Evolutionary conservation across 1,140 invertebrate genomes (phyloP), one percentile per base, ranked within the genome.

Genomic region (Aphidius ervi): DNA sequence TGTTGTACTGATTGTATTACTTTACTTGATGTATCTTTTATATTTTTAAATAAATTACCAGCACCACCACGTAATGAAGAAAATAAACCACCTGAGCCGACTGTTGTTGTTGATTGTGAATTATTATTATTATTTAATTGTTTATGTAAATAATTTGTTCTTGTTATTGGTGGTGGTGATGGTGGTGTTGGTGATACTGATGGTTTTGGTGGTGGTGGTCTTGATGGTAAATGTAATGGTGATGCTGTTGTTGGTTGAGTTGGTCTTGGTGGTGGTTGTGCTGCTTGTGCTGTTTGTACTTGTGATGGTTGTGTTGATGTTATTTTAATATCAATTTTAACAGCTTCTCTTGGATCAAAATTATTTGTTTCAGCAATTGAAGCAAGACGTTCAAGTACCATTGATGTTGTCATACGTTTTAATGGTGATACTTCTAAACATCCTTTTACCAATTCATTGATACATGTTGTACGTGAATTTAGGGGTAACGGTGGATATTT

Each of bases 1-100:
- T 94, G 92, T 74, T 95, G 94, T 52, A 98, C 93, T 40, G 94
- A 92, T 73, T 97, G 93, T 87, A 98, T 96, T 10, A 98, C 93
- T 85, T 96, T 97, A 16, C 88, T 90, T 6, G 95, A 97, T 2
- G 95, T 97, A 71, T 98, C 96, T 75, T 96, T 97, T 10, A 98
- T 82, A 74, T 97, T 97, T 67, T 95, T 95, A 47, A 98, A 81
- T 65, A 95, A 88, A 69, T 86, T 93, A 16, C 91, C 92, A 42
- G 92, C 91, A 49, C 90, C 91, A 39, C 91, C 92, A 68, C 86
- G 87, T 5, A 94, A 81, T 0, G 90, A 91, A 9, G 90, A 93
- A 69, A 94, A 91, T 9, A 94, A 72, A 40, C 90, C 87, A 40
- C 90, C 87, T 16, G 84, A 82, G 56, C 65, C 81, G 62, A 68